Conservation (phyloP, 2,113 vertebrate species). For the Oncorhynchus kisutch region DNA sequence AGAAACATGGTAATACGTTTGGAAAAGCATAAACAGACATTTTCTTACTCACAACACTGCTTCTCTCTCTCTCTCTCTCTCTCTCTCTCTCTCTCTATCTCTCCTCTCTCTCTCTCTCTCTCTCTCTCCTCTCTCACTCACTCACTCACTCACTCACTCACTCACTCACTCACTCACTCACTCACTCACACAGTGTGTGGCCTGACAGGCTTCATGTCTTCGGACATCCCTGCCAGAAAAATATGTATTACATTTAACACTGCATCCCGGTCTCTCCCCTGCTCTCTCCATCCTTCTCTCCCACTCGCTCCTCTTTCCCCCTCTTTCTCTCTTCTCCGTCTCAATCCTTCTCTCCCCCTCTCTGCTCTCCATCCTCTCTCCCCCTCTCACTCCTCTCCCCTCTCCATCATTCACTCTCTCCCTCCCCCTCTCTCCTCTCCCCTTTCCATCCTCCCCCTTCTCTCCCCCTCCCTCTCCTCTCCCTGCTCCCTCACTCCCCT, state of each 20-base stretch:
- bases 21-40: slow-evolving; percentile 25
- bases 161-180: background rate
- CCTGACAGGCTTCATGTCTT: too few species aligned
- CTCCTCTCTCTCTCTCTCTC: too few species aligned
- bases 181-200: background rate
- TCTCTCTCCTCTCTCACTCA: too few species aligned
- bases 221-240: too few species aligned
- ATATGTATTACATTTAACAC: too few species aligned
- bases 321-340: slow-evolving; percentile 14
- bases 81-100: too few species aligned
- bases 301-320: background rate
- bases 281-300: slow-evolving; percentile 3
- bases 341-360: background rate
- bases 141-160: background rate
- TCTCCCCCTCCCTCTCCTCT: background rate
- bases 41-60: too few species aligned
- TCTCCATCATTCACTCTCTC: too few species aligned
- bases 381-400: background rate
- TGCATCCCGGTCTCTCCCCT: too few species aligned
- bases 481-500: background rate
- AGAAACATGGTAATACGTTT: slow-evolving; percentile 39
- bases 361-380: background rate
- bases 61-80: too few species aligned
- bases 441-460: too few species aligned
- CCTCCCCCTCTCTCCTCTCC: too few species aligned